These are phyloP conservation scores for Strix occidentalis DNA, from an alignment of 2,797 vertebrate species.

Conservation along the genomic window DNA sequence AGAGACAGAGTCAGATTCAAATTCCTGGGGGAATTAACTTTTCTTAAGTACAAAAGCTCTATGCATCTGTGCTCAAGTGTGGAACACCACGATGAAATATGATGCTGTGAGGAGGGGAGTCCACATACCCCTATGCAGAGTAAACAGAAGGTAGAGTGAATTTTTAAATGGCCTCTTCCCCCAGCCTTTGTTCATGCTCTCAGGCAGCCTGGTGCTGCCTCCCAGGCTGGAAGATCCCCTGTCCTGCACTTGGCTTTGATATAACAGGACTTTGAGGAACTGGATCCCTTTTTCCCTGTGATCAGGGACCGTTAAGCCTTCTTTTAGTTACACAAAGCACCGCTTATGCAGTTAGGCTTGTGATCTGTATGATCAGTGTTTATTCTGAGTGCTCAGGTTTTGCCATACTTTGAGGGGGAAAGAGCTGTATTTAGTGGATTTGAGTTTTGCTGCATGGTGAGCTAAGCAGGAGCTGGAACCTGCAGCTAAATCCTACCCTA, in stretches of 20 bases:
- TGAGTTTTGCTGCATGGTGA: neutral
- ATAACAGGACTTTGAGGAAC: neutral
- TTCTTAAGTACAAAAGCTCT: neutral
- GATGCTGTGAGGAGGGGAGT: neutral
- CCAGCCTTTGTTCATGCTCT: neutral
- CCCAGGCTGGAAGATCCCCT: neutral
- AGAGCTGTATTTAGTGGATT: neutral
- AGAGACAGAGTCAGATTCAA: neutral
- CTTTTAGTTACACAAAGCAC: neutral
- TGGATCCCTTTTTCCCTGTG: neutral
- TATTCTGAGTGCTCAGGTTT: neutral
- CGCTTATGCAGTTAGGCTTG: neutral
- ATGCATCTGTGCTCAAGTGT: neutral
- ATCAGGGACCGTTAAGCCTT: neutral
- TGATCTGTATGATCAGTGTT: neutral
- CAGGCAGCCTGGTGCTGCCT: neutral
- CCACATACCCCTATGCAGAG: accelerated
- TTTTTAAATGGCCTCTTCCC: neutral
- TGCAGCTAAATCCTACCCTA: neutral
- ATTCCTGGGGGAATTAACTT: neutral
- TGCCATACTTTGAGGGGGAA: neutral
- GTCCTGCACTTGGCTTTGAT: neutral
- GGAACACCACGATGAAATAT: accelerated
- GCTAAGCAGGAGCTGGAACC: neutral
- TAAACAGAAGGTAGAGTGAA: neutral